Base-by-base conservation (phyloP, 23 tunicate species). In the Ciona savignyi region DNA sequence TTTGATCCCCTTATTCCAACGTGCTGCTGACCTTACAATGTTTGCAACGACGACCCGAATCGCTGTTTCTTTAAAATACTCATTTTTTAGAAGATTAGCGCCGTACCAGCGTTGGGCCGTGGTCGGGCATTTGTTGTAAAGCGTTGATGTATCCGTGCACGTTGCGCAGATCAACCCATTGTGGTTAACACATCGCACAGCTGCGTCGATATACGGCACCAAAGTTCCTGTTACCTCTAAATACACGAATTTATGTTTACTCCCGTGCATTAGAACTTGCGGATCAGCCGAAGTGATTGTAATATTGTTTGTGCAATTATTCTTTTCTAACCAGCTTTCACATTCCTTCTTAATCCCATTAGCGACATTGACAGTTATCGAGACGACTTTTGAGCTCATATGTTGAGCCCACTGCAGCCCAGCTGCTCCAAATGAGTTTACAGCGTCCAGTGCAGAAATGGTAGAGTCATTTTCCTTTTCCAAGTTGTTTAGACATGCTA, bases 121-220 rank as follows among this genome's bases (percentile, higher is more conserved):
- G 4, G 61, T 85, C 4, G 97, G 91, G 33, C 80, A 68, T 72
- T 80, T 84, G 63, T 91, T 91, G 51, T 71, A 70, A 2, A 91
- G 62, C 2, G 77, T 67, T 20, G 83, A 67, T 4, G 68, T 70
- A 70, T 85, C 97, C 23, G 88, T 81, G 23, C 82, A 72, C 3
- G 84, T 87, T 9, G 84, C 60, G 63, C 84, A 76, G 1, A 91
- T 1, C 21, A 91, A 4, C 19, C 97, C 97, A 30, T 73, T 63
- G 51, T 91, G 86, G 63, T 78, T 78, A n/a, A 85, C 60, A 32
- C 82, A 35, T 1, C 76, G 74, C 56, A 88, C 27, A 3, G 78
- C 91, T 9, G 97, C 86, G 60, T 91, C 97, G 34, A 91, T 56
- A 42, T 84, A 80, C 19, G 70, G 65, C 3, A 91, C 76, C 4